Percentiles rank a stretch among this genome's conserved stretches.
Evolutionary conservation across 1,140 invertebrate species (phyloP).

Genomic region (Antheraea mylitta): DNA sequence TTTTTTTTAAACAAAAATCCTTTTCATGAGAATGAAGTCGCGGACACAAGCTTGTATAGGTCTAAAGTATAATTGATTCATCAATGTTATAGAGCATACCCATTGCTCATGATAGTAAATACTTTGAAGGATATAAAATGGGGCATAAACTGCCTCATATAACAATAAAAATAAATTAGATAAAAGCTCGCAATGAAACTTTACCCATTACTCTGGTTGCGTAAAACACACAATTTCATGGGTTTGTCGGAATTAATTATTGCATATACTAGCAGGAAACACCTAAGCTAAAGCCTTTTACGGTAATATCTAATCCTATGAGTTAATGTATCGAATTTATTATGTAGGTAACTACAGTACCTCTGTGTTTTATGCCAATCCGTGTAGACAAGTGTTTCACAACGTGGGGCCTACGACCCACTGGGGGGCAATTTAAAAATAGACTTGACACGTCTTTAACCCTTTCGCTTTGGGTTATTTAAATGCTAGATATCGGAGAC

Average conservation of each 20-base stretch:
- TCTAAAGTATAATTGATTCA: slow-evolving; percentile 9
- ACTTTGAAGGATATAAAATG: slow-evolving; percentile 56
- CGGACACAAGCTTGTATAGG: too few species aligned
- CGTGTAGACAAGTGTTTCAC: too few species aligned
- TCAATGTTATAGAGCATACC: slow-evolving; percentile 28
- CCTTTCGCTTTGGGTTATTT: too few species aligned
- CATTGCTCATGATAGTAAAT: slow-evolving; percentile 42
- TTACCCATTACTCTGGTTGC: slow-evolving; percentile 53
- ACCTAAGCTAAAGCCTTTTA: slow-evolving; percentile 27
- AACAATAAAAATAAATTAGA: slow-evolving; percentile 76
- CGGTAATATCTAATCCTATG: slow-evolving; percentile 17
- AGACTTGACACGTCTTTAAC: too few species aligned
- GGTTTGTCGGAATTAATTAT: slow-evolving; percentile 66
- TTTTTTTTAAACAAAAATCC: too few species aligned
- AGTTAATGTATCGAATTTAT: slow-evolving; percentile 20
- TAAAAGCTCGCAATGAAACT: slow-evolving; percentile 71
- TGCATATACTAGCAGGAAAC: slow-evolving; percentile 51
- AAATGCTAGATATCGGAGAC: too few species aligned
- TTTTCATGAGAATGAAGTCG: too few species aligned
- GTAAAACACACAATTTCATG: slow-evolving; percentile 60
- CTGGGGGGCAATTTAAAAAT: too few species aligned
- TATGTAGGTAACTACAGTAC: slow-evolving; percentile 1
- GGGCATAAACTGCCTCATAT: slow-evolving; percentile 63
- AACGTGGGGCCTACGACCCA: too few species aligned
- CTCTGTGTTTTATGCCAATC: slow-evolving; percentile 4